Conservation (phyloP, 2,888 invertebrate species). For the Sialis lutaria region DNA sequence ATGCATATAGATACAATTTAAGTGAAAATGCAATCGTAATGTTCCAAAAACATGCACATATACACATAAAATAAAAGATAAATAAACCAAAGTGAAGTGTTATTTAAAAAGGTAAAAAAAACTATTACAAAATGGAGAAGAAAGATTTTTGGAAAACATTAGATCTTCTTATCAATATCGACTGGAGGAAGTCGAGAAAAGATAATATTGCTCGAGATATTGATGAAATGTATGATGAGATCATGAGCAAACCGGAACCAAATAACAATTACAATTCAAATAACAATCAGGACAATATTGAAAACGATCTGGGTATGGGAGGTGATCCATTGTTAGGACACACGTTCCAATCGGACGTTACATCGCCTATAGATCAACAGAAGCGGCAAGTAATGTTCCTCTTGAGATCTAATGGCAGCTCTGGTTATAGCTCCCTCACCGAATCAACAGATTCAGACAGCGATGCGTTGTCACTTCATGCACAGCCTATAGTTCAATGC, state of each 20-base stretch:
- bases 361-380: background rate
- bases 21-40: no score
- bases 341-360: background rate
- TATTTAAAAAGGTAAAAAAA: no score
- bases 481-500: no score
- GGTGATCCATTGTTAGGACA: background rate
- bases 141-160: slow-evolving; percentile 44
- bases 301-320: background rate
- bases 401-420: no score
- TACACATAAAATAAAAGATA: no score
- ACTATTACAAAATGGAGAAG: background rate
- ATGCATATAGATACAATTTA: no score
- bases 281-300: background rate
- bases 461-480: no score
- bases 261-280: background rate
- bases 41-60: no score
- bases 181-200: slow-evolving; percentile 29
- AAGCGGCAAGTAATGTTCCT: no score
- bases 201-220: slow-evolving; percentile 20
- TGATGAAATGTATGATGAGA: slow-evolving; percentile 17
- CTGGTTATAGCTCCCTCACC: no score
- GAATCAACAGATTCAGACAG: no score
- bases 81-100: no score
- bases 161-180: slow-evolving; percentile 36
- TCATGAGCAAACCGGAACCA: background rate